Evolutionary conservation across 2,113 vertebrate genomes (phyloP).

Genomic region (Muscicapa adusta): DNA sequence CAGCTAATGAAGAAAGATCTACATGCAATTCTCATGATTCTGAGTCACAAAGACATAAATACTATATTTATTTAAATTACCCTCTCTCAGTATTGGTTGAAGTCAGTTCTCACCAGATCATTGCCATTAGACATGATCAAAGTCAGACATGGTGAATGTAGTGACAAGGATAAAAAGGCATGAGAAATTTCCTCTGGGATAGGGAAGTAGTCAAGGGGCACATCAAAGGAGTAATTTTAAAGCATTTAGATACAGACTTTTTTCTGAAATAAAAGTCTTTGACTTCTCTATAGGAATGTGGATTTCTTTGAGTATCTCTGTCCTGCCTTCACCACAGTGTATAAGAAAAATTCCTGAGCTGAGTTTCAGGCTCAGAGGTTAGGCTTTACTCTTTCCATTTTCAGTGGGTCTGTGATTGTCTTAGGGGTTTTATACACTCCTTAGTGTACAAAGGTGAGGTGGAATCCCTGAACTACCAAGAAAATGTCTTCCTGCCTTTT

Average conservation of each 20-base stretch:
- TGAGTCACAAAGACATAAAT: background rate
- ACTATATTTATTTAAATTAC: background rate
- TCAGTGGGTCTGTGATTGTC: background rate
- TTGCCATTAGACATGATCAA: background rate
- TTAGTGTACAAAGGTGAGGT: background rate
- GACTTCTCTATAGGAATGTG: accelerated
- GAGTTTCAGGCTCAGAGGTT: background rate
- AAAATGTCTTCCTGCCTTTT: background rate
- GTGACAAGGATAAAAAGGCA: background rate
- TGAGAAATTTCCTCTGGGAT: background rate
- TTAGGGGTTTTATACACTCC: background rate
- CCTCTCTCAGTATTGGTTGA: background rate
- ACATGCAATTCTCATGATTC: accelerated
- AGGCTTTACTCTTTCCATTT: background rate
- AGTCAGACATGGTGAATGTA: background rate
- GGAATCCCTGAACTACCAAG: background rate
- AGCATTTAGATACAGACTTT: background rate
- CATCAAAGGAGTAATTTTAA: background rate
- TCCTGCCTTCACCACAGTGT: background rate
- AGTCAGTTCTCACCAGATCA: background rate
- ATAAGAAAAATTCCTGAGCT: accelerated
- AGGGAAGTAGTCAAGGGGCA: background rate
- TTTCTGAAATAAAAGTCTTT: background rate
- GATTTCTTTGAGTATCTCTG: background rate
- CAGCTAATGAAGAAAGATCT: background rate